Evolutionary conservation across 2,113 vertebrate genomes (phyloP).

Genomic region (Dromiciops gliroides): DNA sequence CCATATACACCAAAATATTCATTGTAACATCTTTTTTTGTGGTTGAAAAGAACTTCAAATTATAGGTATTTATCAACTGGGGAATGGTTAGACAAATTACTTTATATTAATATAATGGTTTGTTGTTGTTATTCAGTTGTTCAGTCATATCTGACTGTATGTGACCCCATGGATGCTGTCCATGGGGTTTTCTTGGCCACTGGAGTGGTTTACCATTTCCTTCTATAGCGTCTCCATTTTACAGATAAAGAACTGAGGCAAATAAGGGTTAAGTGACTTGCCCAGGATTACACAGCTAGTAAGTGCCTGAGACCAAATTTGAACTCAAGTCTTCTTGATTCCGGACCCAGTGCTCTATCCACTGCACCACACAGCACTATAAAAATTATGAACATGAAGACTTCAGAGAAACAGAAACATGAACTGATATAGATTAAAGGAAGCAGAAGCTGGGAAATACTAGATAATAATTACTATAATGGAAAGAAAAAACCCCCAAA

Average conservation of each 20-base stretch:
- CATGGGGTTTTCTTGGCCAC: not conserved
- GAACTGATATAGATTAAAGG: not conserved
- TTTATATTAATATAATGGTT: not conserved
- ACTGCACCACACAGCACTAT: not conserved
- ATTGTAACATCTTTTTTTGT: not conserved
- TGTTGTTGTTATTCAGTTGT: not conserved
- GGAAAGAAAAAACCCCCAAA: not conserved
- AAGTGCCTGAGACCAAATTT: not conserved
- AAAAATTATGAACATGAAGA: not conserved
- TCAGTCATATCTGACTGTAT: not conserved
- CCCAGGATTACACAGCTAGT: not conserved
- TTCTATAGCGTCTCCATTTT: not conserved
- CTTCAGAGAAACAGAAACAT: not conserved
- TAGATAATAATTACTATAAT: not conserved
- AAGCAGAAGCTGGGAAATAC: not conserved
- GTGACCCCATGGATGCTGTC: not conserved
- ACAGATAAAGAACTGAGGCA: not conserved
- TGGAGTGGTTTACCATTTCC: not conserved
- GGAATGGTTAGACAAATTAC: not conserved
- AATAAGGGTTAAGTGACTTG: not conserved
- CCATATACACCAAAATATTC: not conserved
- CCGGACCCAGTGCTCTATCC: not conserved
- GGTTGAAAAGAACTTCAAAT: not conserved
- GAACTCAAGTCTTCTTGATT: not conserved
- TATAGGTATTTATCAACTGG: not conserved